These are phyloP conservation scores for Sardina pilchardus DNA, from an alignment of 2,113 vertebrate genomes.

Conservation along the genomic window DNA sequence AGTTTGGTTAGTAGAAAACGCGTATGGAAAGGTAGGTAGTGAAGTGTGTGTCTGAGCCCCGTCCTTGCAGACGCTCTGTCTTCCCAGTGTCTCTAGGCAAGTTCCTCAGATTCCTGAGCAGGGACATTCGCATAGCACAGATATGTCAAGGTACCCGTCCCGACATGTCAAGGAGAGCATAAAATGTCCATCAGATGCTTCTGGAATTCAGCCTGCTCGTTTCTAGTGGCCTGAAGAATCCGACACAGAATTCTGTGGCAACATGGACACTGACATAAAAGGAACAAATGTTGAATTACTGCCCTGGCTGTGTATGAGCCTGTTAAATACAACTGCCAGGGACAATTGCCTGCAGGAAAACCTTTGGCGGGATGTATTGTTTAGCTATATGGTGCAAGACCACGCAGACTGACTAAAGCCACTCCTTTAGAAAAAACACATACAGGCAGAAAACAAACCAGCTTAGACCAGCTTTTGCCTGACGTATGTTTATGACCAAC, in stretches of 20 bases:
- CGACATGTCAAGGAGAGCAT: neutral
- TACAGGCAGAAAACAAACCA: neutral
- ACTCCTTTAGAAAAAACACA: neutral
- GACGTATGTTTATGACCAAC: neutral
- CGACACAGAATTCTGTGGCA: neutral
- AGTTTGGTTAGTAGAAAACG: neutral
- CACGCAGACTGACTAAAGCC: neutral
- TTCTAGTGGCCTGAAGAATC: neutral
- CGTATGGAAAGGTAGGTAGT: neutral
- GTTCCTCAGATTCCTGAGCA: neutral
- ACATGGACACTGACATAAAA: neutral
- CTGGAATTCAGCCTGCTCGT: neutral
- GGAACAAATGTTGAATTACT: neutral
- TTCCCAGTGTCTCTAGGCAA: neutral
- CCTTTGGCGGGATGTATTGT: neutral
- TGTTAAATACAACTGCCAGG: neutral
- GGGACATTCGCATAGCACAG: neutral
- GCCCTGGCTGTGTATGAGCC: slow-evolving; percentile 26
- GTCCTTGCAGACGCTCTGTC: neutral
- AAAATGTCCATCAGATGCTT: neutral
- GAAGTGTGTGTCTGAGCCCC: neutral
- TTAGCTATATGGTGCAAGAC: neutral
- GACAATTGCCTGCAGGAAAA: neutral
- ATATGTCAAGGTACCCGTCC: neutral
- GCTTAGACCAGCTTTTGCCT: neutral